Evolutionary conservation across 1,140 invertebrate species (phyloP).

Genomic region (Saccostrea glomerata): DNA sequence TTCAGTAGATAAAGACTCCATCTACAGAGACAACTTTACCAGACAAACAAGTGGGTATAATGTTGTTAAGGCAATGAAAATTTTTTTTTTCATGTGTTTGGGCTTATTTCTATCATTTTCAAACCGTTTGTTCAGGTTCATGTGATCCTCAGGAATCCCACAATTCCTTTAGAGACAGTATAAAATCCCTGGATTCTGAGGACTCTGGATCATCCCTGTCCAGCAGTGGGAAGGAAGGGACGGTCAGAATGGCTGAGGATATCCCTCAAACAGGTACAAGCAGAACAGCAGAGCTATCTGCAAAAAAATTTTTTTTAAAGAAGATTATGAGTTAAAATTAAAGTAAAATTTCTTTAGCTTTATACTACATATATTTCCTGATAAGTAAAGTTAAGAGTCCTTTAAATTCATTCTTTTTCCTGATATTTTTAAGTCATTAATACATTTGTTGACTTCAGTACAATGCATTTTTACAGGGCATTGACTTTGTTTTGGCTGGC

Average conservation of each 20-base stretch:
- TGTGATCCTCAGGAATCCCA: conserved; percentile 22
- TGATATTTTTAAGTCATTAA: too few relatives aligned
- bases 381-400: too few relatives aligned
- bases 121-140: background rate
- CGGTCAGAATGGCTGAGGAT: background rate
- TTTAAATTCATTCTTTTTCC: too few relatives aligned
- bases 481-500: too few relatives aligned
- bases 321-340: background rate
- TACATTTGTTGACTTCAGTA: too few relatives aligned
- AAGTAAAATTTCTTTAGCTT: background rate
- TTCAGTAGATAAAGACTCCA: background rate
- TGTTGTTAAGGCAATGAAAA: too few relatives aligned
- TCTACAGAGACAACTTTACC: background rate
- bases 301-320: background rate
- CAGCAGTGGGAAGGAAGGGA: background rate
- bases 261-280: background rate
- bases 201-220: background rate
- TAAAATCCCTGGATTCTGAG: background rate
- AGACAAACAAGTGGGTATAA: background rate
- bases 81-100: too few relatives aligned
- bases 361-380: too few relatives aligned
- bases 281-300: background rate
- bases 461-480: too few relatives aligned
- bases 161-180: background rate
- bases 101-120: background rate